Evolutionary conservation across 2,113 vertebrate species (phyloP), one percentile per base, ranked within the genome.

Genomic region (Sorex araneus): DNA sequence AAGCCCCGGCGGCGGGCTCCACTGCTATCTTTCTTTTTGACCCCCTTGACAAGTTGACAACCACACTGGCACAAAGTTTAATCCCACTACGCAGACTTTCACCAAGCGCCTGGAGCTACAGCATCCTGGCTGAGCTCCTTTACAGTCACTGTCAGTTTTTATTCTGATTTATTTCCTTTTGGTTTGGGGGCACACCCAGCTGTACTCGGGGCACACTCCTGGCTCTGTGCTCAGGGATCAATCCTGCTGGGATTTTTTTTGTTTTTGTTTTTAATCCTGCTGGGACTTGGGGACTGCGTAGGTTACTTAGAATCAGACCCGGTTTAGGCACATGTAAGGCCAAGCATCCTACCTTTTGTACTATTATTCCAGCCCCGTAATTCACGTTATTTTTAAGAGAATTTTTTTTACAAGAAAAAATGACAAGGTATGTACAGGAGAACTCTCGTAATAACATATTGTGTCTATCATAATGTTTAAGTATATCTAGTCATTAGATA

Each of bases 381-480:
- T 30, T 28, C 25, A 66, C 27, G 11, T 66, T 66, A 27, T 66
- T 30, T 19, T 27, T 66, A 28, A 66, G 27, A 66, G 21, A 66
- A 66, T 30, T 66, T 30, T 64, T 64, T 66, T 66, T 66, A 28
- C 25, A 66, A 81, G 27, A 32, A 66, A 40, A 32, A 69, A n/a
- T 69, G 67, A 69, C 30, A 69, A 28, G 25, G 25, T 66, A 83
- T 36, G 21, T 75, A 73, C 12, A 89, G 6, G 47, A 87, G 83
- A 43, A 36, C 8, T 82, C 40, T 94, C 71, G 34, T 47, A 84
- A 89, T 90, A 78, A 82, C 0, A 81, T n/a, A 70, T 83, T 87
- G 76, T 67, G 91, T 90, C 34, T 60, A 36, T 10, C 12, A 67
- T 47, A 25, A 66, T 70, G 73, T 95, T 50, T 70, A 89, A 85